Evolutionary conservation across 2,113 vertebrate species (phyloP), one percentile per base, ranked within the genome.

Genomic region (Aegithalos caudatus): DNA sequence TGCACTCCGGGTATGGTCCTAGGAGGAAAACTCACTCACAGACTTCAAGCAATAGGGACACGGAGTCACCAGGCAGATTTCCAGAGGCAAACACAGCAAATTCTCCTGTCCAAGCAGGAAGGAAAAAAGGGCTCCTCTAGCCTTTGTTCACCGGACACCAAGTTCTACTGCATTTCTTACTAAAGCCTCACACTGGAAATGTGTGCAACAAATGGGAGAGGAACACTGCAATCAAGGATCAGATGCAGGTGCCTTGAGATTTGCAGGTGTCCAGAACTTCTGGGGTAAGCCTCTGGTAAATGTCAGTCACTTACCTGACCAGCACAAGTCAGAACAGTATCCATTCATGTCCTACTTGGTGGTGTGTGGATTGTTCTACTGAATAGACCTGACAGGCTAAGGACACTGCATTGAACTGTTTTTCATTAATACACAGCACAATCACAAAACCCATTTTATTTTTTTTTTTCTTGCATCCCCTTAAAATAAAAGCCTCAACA

Each of bases 51-150:
- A 69, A 45, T 3, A 91, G 48, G 58, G 21, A 54, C 50, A 31
- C 56, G 47, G n/a, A 72, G 24, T 51, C 71, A 80, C 56, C 33
- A 58, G 33, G 25, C 10, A 88, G 50, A 24, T 29, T 82, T 71
- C 54, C 58, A 24, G 7, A 66, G 27, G 29, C 33, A 11, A 90
- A 21, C 10, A 28, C 45, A 62, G 29, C 23, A 74, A 33, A 2
- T 35, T 33, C 56, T 77, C 73, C 12, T 22, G 58, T 33, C 23
- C 67, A 66, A 80, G 38, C 4, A 61, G 10, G 4, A 62, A 8
- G 10, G 13, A n/a, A 66, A 45, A 51, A 69, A 38, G 12, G 14
- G 13, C 3, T 91, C 12, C 50, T 66, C 0, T 0, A 61, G 14
- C 27, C 25, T 58, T 72, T 73, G 11, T 45, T 66, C 1, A 1